Conservation (phyloP, 2,888 invertebrate species). For the Mermis nigrescens region DNA sequence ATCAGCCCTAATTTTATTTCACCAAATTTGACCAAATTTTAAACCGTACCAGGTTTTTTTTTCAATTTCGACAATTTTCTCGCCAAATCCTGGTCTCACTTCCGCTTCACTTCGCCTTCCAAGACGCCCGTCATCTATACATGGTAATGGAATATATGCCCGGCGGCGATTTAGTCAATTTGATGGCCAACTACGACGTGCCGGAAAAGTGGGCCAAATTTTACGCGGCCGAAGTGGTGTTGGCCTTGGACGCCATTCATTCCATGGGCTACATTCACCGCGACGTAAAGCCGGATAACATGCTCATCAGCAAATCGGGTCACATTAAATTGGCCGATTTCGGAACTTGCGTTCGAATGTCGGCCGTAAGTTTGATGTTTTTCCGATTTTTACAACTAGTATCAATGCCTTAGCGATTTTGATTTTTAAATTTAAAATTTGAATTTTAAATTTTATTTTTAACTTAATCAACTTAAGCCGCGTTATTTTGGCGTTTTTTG, state of each 20-base stretch:
- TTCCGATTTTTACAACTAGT: not conserved
- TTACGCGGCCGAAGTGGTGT: constrained; percentile 89
- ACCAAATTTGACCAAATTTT: not conserved
- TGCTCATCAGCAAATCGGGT: constrained; percentile 80
- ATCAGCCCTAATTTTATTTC: not conserved
- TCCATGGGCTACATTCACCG: constrained; percentile 78
- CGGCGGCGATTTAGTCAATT: constrained; percentile 90
- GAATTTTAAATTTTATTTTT: not conserved
- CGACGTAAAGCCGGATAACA: constrained; percentile 97
- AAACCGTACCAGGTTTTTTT: no score
- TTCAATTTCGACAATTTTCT: no score
- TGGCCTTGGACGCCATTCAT: constrained; percentile 92
- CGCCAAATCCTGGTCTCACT: no score
- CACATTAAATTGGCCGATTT: constrained; percentile 97
- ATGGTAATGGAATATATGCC: constrained; percentile 99
- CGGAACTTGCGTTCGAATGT: constrained; percentile 86
- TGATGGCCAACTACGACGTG: constrained; percentile 95
- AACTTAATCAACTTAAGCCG: no score
- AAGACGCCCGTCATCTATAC: constrained; percentile 84
- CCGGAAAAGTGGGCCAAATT: constrained; percentile 97
- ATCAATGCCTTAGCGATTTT: not conserved
- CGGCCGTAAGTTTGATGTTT: not conserved
- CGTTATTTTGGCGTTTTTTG: no score
- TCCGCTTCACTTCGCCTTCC: constrained; percentile 83
- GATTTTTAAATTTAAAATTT: not conserved